phyloP scores from a whole-genome alignment of 2,888 invertebrate species.

The Lochmaea crataegi region DNA sequence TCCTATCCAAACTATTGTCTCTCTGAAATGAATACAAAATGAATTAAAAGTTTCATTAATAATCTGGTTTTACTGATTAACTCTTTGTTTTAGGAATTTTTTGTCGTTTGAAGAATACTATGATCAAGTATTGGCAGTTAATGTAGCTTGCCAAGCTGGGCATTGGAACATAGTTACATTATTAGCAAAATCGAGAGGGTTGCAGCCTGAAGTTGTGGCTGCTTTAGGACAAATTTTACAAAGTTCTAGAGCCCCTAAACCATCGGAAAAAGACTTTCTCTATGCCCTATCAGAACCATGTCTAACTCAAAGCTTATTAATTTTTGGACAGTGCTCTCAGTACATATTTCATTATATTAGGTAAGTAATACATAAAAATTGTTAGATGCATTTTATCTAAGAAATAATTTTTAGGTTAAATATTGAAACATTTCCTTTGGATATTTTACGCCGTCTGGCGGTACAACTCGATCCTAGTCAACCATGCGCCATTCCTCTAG shows the following conservation, averaged over 20 bases:
- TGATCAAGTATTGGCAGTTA: slow-evolving; percentile 73
- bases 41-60: background rate
- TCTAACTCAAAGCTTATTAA: slow-evolving; percentile 60
- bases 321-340: slow-evolving; percentile 58
- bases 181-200: slow-evolving; percentile 67
- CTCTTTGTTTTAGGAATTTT: slow-evolving; percentile 66
- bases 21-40: background rate
- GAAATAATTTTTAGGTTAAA: slow-evolving; percentile 47
- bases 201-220: slow-evolving; percentile 70
- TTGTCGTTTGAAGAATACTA: slow-evolving; percentile 72
- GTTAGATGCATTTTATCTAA: background rate
- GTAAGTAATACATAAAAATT: slow-evolving; percentile 15
- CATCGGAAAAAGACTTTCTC: slow-evolving; percentile 58
- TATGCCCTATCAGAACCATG: slow-evolving; percentile 62
- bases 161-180: slow-evolving; percentile 70
- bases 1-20: background rate
- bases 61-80: background rate
- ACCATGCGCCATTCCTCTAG: slow-evolving; percentile 66
- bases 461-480: slow-evolving; percentile 73
- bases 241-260: slow-evolving; percentile 55
- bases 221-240: slow-evolving; percentile 68
- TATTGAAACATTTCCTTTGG: slow-evolving; percentile 56
- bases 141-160: slow-evolving; percentile 73
- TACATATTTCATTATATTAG: slow-evolving; percentile 59
- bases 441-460: slow-evolving; percentile 66